Conservation (phyloP, 2,888 invertebrate genomes). For the Dicycla oo region DNA sequence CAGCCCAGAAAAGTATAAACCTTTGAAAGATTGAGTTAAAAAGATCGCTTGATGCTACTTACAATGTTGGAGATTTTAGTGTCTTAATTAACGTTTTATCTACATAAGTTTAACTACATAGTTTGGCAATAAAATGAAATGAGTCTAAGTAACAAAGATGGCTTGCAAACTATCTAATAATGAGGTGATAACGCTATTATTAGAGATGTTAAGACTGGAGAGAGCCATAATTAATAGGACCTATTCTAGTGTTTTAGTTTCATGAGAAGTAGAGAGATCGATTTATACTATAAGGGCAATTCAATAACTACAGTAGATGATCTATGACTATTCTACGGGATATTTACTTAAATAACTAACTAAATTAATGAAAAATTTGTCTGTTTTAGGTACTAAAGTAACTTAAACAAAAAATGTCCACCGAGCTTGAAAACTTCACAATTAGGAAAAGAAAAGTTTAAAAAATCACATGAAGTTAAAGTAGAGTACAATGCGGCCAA, state of each 20-base stretch:
- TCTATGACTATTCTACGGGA: neutral
- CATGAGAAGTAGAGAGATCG: neutral
- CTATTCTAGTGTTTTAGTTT: slow-evolving; percentile 2
- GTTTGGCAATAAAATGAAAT: slow-evolving; percentile 28
- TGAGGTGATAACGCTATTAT: slow-evolving; percentile 22
- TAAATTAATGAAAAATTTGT: neutral
- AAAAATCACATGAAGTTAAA: too few species aligned
- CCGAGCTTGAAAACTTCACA: neutral
- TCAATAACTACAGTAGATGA: neutral
- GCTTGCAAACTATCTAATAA: slow-evolving; percentile 38
- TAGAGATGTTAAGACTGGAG: slow-evolving; percentile 7
- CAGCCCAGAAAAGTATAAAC: neutral
- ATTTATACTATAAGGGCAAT: neutral
- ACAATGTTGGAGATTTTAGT: neutral
- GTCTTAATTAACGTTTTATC: neutral
- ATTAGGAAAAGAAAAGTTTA: slow-evolving; percentile 18
- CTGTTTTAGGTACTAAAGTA: too few species aligned
- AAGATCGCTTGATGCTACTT: neutral
- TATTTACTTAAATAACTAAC: neutral
- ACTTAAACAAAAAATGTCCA: neutral
- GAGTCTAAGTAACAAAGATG: slow-evolving; percentile 15
- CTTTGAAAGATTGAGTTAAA: neutral
- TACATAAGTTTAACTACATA: slow-evolving; percentile 24
- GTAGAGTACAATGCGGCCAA: too few species aligned
- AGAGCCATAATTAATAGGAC: slow-evolving; percentile 1